Conservation (phyloP, 2,113 vertebrate genomes). For the Epinephelus moara region DNA sequence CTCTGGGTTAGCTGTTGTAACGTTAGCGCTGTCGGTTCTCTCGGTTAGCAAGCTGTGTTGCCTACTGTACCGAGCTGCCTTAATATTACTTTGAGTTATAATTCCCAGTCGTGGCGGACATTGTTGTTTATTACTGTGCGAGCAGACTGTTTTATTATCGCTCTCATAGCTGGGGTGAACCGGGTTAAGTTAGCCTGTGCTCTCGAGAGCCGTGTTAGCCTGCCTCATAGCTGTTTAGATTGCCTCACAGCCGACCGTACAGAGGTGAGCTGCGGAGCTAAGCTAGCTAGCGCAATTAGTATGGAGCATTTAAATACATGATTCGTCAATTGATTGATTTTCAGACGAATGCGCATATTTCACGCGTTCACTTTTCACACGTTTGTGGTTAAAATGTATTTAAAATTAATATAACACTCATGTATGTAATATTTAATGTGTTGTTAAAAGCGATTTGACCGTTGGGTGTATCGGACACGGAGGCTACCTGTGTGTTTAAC, state of each 20-base stretch:
- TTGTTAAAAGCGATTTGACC: background rate
- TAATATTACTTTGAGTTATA: background rate
- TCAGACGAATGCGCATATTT: background rate
- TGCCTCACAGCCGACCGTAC: background rate
- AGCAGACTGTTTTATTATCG: background rate
- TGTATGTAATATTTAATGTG: background rate
- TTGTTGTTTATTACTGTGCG: background rate
- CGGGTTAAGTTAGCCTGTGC: constrained; percentile 39
- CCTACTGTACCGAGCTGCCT: background rate
- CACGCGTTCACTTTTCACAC: rapidly evolving
- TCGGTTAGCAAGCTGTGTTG: constrained; percentile 23
- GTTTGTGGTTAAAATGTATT: background rate
- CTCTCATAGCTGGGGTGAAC: background rate
- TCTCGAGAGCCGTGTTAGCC: constrained; percentile 28
- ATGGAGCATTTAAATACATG: background rate
- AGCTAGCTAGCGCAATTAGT: constrained; percentile 43
- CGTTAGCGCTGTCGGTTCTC: constrained; percentile 39
- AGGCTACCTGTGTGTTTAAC: constrained; percentile 12
- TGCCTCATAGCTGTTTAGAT: background rate
- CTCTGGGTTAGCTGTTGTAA: constrained; percentile 50
- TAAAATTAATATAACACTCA: background rate
- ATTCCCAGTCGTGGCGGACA: background rate
- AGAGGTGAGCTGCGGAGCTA: constrained; percentile 12
- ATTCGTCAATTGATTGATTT: background rate
- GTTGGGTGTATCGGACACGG: background rate